Conservation (phyloP, 2,797 vertebrate genomes). For the Phataginus tetradactyla region DNA sequence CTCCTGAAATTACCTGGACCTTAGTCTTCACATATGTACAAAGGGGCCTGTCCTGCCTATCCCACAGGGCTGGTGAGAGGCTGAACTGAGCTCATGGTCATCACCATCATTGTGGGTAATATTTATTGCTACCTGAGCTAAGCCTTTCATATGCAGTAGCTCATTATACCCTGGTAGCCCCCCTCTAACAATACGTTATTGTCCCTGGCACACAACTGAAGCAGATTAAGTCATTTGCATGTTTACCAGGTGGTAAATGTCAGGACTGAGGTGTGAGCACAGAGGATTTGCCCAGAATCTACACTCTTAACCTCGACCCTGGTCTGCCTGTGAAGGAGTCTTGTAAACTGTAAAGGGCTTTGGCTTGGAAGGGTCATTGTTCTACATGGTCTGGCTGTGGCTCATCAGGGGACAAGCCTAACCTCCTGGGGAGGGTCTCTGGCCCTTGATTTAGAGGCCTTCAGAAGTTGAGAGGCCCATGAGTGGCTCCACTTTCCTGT, state of each 20-base stretch:
- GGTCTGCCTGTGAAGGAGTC: neutral
- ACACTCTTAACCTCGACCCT: neutral
- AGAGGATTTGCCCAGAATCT: neutral
- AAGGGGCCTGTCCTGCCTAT: neutral
- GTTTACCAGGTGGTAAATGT: neutral
- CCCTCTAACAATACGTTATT: neutral
- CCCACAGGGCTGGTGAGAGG: neutral
- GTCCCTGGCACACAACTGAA: neutral
- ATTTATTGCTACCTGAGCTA: accelerated
- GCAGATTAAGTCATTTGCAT: neutral
- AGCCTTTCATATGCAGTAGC: neutral
- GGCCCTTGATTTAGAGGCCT: neutral
- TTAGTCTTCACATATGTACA: neutral
- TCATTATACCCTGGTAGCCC: neutral
- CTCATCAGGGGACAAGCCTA: accelerated
- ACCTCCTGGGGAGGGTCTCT: neutral
- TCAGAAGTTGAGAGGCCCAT: neutral
- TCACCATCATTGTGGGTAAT: no score
- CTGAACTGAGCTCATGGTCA: accelerated
- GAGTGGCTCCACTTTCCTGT: neutral
- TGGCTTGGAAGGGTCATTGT: neutral
- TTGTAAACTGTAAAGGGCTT: accelerated
- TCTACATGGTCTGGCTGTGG: accelerated
- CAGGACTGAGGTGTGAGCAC: neutral
- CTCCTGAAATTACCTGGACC: neutral